These are phyloP conservation scores for Hirudinaria manillensis DNA, from an alignment of 2,888 invertebrate genomes.

Conservation along the genomic window DNA sequence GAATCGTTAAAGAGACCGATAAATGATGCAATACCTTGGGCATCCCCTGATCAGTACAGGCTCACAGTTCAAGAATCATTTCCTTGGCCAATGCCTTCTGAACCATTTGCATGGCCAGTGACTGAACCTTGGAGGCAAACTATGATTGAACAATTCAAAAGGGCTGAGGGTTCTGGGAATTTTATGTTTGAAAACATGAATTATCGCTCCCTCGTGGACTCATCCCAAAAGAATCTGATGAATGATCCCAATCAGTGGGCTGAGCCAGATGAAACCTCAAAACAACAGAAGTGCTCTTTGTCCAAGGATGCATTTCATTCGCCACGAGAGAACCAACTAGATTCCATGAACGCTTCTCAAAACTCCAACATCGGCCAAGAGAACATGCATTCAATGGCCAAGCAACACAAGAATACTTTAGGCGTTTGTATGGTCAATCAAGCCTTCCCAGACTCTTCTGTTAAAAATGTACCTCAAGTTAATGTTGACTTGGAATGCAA, in stretches of 20 bases:
- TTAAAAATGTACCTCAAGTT: slow-evolving; percentile 10
- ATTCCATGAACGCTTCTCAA: slow-evolving; percentile 12
- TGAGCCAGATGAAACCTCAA: background rate
- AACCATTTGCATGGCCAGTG: slow-evolving; percentile 22
- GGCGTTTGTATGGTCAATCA: slow-evolving; percentile 6
- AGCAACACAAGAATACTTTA: slow-evolving; percentile 3
- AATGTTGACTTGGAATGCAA: slow-evolving; percentile 13
- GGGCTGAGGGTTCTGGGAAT: slow-evolving; percentile 11
- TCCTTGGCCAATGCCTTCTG: slow-evolving; percentile 22
- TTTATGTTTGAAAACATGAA: slow-evolving; percentile 11
- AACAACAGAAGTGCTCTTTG: slow-evolving; percentile 12
- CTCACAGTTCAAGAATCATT: slow-evolving; percentile 28
- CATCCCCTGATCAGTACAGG: slow-evolving; percentile 29
- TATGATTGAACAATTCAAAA: slow-evolving; percentile 29
- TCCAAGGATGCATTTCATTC: background rate
- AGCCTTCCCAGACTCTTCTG: slow-evolving; percentile 1
- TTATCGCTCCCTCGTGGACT: background rate
- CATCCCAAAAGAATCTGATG: slow-evolving; percentile 2
- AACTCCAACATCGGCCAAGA: background rate
- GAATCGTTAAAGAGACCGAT: slow-evolving; percentile 28
- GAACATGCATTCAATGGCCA: background rate
- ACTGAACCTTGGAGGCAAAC: slow-evolving; percentile 30
- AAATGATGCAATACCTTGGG: slow-evolving; percentile 30
- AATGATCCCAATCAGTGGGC: slow-evolving; percentile 4
- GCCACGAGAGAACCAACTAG: background rate